A percentile compares a stretch with the other conserved stretches of the same genome.
Evolutionary conservation across 2,797 vertebrate species (phyloP).

Genomic region (Girardinus metallicus): DNA sequence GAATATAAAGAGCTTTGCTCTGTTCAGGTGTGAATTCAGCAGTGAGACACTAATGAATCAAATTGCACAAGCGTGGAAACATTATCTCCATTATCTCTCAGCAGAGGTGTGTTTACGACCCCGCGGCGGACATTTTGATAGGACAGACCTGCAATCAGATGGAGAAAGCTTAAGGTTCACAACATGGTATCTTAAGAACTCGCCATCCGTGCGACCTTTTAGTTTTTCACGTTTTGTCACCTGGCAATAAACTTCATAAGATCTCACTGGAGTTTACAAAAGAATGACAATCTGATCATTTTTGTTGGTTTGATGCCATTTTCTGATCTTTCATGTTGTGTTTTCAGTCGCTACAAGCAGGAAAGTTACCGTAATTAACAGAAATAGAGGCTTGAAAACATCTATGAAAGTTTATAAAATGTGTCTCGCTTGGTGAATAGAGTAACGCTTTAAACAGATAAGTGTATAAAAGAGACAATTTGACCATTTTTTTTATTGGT

Average conservation of each 20-base stretch:
- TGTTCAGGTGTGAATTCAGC: neutral
- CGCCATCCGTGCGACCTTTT: constrained; percentile 1
- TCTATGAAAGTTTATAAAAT: neutral
- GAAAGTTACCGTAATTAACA: neutral
- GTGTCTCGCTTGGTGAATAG: neutral
- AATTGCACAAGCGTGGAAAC: constrained; percentile 37
- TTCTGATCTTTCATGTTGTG: neutral
- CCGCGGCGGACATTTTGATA: constrained; percentile 53
- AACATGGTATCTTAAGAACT: constrained; percentile 51
- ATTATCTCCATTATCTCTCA: constrained; percentile 57
- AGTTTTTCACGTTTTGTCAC: neutral
- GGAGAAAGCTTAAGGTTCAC: constrained; percentile 68
- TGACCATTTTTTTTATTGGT: no score
- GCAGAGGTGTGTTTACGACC: constrained; percentile 54
- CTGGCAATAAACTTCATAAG: neutral
- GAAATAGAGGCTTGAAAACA: neutral
- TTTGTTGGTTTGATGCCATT: neutral
- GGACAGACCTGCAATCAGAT: constrained; percentile 46
- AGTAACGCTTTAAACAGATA: neutral
- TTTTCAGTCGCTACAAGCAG: neutral
- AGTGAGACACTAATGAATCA: constrained; percentile 15
- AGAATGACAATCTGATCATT: neutral
- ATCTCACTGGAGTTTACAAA: neutral
- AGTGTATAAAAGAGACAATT: no score
- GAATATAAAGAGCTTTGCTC: neutral